phyloP scores from a whole-genome alignment of 1,140 invertebrate genomes.

The Steinernema khuongi region DNA sequence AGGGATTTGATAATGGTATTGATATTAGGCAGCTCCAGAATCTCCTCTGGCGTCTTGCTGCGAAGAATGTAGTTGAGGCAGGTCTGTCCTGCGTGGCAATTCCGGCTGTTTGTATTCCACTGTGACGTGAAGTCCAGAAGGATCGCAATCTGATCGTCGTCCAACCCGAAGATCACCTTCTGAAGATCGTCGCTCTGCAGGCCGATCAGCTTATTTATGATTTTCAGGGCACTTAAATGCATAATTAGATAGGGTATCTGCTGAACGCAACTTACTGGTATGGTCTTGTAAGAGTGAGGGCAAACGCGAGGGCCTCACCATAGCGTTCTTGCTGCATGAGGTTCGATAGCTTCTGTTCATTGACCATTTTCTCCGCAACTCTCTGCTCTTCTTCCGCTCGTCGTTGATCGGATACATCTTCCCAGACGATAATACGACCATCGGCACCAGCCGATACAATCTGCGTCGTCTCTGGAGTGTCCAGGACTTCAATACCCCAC shows the following conservation, averaged over 20 bases:
- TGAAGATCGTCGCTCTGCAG: constrained; percentile 29
- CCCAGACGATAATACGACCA: constrained; percentile 49
- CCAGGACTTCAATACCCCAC: background rate
- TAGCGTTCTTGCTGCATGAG: constrained; percentile 48
- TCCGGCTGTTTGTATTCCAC: constrained; percentile 56
- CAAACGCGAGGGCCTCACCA: constrained; percentile 49
- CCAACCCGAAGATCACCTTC: constrained; percentile 33
- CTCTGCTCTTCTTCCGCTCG: constrained; percentile 33
- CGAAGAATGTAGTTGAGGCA: constrained; percentile 44
- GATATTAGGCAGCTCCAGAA: constrained; percentile 48
- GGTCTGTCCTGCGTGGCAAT: constrained; percentile 40
- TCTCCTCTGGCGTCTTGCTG: constrained; percentile 36
- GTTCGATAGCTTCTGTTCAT: constrained; percentile 50
- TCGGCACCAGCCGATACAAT: constrained; percentile 52
- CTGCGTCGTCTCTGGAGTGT: constrained; percentile 23
- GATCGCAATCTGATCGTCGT: constrained; percentile 37
- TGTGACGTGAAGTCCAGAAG: constrained; percentile 48
- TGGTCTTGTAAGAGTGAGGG: constrained; percentile 45
- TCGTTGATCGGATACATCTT: constrained; percentile 50
- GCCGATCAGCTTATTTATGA: constrained; percentile 40
- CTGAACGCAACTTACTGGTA: constrained; percentile 13
- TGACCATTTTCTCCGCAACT: constrained; percentile 42
- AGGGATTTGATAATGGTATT: constrained; percentile 43
- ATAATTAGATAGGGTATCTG: background rate
- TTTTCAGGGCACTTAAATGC: constrained; percentile 34